These are phyloP conservation scores for Pristionchus mayeri DNA, from an alignment of 2,888 invertebrate genomes.

Conservation along the genomic window DNA sequence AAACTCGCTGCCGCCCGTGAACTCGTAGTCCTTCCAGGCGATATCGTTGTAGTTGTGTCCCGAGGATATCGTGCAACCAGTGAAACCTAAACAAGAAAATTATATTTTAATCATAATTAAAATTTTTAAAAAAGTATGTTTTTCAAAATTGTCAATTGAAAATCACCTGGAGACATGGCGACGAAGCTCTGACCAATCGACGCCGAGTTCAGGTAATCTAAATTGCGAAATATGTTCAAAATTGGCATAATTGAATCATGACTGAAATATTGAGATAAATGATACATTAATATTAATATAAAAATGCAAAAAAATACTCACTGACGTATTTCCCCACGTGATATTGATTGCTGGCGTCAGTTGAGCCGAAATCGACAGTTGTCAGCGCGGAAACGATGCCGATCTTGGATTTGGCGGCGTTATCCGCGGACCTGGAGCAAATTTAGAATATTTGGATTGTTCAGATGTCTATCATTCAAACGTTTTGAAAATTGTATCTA, in stretches of 20 bases:
- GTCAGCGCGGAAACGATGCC: neutral
- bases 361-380: neutral
- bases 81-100: neutral
- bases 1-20: neutral
- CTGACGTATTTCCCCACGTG: neutral
- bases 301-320: too few species aligned
- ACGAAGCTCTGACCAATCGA: neutral
- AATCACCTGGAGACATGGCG: neutral
- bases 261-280: too few species aligned
- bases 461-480: neutral
- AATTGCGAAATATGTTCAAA: neutral
- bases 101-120: too few species aligned
- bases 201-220: neutral
- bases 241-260: neutral
- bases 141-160: too few species aligned
- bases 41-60: neutral
- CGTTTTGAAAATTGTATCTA: too few species aligned
- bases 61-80: neutral
- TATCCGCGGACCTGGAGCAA: neutral
- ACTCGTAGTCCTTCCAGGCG: neutral
- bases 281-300: too few species aligned
- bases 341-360: neutral
- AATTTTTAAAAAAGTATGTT: too few species aligned
- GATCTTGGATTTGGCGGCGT: neutral
- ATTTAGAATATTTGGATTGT: too few species aligned